These are phyloP conservation scores for Poecilobothrus nobilitatus DNA, from an alignment of 2,888 invertebrate species.

Conservation along the genomic window DNA sequence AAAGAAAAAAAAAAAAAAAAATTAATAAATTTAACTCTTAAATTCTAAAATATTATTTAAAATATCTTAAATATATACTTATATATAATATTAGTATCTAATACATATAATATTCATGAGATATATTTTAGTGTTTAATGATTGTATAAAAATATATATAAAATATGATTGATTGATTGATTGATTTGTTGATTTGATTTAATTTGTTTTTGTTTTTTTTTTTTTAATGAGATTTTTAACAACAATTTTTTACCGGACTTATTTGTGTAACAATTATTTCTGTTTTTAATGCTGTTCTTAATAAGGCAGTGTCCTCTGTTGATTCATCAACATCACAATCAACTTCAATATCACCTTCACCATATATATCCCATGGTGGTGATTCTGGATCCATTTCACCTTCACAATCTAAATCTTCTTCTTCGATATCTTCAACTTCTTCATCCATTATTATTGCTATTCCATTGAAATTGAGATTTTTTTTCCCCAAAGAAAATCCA, in stretches of 20 bases:
- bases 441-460: slow-evolving; percentile 44
- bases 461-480: slow-evolving; percentile 13
- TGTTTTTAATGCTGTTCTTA: slow-evolving; percentile 46
- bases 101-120: background rate
- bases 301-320: slow-evolving; percentile 49
- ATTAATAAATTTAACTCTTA: too few relatives aligned
- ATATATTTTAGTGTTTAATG: too few relatives aligned
- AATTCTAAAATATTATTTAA: too few relatives aligned
- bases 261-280: slow-evolving; percentile 47
- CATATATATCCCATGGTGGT: slow-evolving; percentile 45
- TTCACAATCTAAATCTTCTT: slow-evolving; percentile 44
- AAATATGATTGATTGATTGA: too few relatives aligned
- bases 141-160: too few relatives aligned
- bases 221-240: too few relatives aligned
- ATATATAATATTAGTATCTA: too few relatives aligned
- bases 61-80: too few relatives aligned
- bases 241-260: slow-evolving; percentile 38
- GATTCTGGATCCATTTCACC: slow-evolving; percentile 43
- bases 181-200: too few relatives aligned
- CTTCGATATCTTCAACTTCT: slow-evolving; percentile 43
- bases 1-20: too few relatives aligned
- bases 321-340: slow-evolving; percentile 46
- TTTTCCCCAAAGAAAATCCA: too few relatives aligned
- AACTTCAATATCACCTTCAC: slow-evolving; percentile 43
- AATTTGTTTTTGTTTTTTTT: too few relatives aligned